A percentile compares a stretch with the other conserved stretches of the same genome.
These are phyloP conservation scores for Mnemiopsis leidyi DNA, from an alignment of 37 sponge, comb jelly and placozoan genomes.

Conservation along the genomic window DNA sequence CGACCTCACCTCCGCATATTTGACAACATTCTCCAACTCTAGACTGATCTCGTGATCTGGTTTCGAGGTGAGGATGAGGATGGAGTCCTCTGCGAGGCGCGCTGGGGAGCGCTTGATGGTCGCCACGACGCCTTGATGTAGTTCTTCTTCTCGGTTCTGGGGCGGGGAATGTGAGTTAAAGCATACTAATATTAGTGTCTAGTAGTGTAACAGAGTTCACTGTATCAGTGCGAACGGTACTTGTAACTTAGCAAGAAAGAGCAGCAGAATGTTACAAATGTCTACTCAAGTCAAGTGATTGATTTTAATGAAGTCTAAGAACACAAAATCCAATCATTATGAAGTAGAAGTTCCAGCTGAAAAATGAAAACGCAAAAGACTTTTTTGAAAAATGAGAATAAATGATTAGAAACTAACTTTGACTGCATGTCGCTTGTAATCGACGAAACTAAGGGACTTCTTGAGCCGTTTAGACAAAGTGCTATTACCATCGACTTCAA, in stretches of 20 bases:
- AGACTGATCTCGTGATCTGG: conserved; percentile 32
- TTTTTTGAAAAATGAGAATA: too few species aligned
- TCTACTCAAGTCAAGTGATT: too few species aligned
- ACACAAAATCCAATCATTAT: too few species aligned
- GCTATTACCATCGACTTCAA: conserved; percentile 26
- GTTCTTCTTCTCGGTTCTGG: conserved; percentile 34
- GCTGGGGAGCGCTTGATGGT: conserved; percentile 21
- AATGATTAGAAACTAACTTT: not conserved
- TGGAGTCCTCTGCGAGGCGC: conserved; percentile 15
- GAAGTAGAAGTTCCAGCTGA: too few species aligned
- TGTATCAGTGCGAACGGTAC: too few species aligned
- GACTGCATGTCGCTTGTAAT: not conserved
- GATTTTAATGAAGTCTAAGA: too few species aligned
- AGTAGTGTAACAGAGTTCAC: too few species aligned
- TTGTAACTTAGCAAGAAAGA: too few species aligned
- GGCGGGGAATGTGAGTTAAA: not conserved
- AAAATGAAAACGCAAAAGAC: too few species aligned
- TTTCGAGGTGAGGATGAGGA: conserved; percentile 31
- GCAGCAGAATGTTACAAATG: too few species aligned
- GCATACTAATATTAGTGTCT: too few species aligned
- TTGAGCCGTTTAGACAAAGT: not conserved
- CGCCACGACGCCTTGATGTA: conserved; percentile 4
- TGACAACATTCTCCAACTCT: conserved; percentile 57
- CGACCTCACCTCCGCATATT: conserved; percentile 45
- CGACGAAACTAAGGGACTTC: conserved; percentile 49